These are phyloP conservation scores for Syngnathoides biaculeatus DNA, from an alignment of 2,113 vertebrate genomes.

Conservation along the genomic window DNA sequence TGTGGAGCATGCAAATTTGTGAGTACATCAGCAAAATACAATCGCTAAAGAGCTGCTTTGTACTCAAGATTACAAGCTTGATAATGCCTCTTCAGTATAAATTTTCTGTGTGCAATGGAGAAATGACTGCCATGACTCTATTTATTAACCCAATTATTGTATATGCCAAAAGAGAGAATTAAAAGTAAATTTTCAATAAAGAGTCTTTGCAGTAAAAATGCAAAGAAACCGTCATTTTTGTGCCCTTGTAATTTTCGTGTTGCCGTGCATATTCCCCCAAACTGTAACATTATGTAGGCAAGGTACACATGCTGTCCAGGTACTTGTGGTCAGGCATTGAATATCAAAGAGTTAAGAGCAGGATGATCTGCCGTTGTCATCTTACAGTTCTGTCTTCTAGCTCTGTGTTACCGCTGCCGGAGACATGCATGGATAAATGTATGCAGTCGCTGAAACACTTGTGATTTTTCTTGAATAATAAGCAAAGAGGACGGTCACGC, in stretches of 20 bases:
- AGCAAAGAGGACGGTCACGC: conserved; percentile 13
- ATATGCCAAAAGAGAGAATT: not conserved
- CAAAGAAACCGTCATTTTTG: not conserved
- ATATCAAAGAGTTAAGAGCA: conserved; percentile 38
- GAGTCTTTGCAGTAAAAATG: not conserved
- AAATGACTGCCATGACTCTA: not conserved
- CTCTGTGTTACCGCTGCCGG: conserved; percentile 23
- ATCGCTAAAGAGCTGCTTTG: not conserved
- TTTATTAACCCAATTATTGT: not conserved
- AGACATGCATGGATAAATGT: conserved; percentile 28
- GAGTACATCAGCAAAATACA: not conserved
- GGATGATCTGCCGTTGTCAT: conserved; percentile 19
- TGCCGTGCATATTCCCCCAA: not conserved
- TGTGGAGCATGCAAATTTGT: not conserved
- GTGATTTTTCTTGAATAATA: conserved; percentile 13
- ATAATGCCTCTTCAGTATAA: not conserved
- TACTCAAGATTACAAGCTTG: not conserved
- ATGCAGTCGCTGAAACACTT: conserved; percentile 2
- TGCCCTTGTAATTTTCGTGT: not conserved
- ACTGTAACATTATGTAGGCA: conserved; percentile 3
- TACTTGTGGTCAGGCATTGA: conserved; percentile 15
- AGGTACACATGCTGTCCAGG: not conserved
- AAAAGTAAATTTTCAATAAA: not conserved
- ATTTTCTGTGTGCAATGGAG: not conserved
- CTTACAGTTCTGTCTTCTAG: conserved; percentile 40